phyloP scores from a whole-genome alignment of 2,797 vertebrate genomes.

The Lacerta agilis region DNA sequence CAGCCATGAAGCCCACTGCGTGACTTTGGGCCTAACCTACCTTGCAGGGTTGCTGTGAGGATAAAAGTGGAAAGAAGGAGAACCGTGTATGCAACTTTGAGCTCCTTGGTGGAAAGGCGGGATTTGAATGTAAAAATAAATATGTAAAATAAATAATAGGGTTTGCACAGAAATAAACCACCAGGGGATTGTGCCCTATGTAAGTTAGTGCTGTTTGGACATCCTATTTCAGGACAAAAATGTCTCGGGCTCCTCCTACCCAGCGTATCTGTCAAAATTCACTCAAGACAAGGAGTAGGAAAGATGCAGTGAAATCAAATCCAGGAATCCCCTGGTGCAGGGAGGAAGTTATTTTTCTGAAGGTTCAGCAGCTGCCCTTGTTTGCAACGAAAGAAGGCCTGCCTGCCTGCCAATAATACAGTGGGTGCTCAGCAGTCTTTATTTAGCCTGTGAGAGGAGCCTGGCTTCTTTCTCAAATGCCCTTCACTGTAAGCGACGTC shows the following conservation, averaged over 20 bases:
- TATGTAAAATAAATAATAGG: neutral
- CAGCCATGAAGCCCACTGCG: too few species aligned
- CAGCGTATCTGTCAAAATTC: neutral
- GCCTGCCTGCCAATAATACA: constrained; percentile 6
- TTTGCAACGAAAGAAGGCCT: constrained; percentile 10
- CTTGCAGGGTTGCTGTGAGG: too few species aligned
- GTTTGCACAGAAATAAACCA: neutral
- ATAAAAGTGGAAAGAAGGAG: too few species aligned
- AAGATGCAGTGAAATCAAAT: neutral
- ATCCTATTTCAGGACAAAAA: neutral
- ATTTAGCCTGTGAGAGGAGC: neutral
- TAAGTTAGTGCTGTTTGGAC: neutral
- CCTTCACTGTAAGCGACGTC: neutral
- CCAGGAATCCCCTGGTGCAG: neutral
- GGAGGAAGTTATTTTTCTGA: constrained; percentile 13
- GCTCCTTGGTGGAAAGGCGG: too few species aligned
- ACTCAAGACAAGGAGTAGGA: neutral
- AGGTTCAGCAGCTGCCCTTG: neutral
- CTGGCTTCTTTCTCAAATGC: neutral
- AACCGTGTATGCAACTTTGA: too few species aligned
- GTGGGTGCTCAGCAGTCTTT: neutral
- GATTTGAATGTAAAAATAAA: too few species aligned
- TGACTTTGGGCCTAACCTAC: too few species aligned
- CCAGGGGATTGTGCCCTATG: too few species aligned
- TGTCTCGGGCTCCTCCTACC: neutral